Evolutionary conservation across 2,113 vertebrate species (phyloP), one percentile per base, ranked within the genome.

Genomic region (Hippocampus abdominalis): DNA sequence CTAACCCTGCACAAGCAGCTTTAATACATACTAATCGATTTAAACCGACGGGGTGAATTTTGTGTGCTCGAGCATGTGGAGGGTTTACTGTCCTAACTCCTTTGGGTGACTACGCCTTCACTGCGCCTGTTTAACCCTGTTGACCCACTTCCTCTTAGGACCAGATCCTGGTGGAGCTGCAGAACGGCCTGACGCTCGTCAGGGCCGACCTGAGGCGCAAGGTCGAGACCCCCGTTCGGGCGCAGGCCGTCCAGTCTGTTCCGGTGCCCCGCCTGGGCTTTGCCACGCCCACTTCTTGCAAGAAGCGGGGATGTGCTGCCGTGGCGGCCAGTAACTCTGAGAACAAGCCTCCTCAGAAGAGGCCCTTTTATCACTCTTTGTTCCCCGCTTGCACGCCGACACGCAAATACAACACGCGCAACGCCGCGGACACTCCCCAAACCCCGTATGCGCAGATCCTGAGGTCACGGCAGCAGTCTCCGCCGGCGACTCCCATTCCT

Each of bases 151-250:
- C 62, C 77, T 84, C 82, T 80, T 86, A 99, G 97, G 95, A 94
- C 86, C 96, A 98, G 84, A 94, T 95, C 18, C 81, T 98, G 80
- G 91, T 93, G 86, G 96, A 99, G 84, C 93, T 99, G 32, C 96
- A 98, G 82, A 98, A 95, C 27, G 93, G 93, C 77, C 91, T 98
- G 90, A 86, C 90, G 76, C 87, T 98, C 70, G 93, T 98, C 32
- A 98, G 96, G 86, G 89, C 95, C 32, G 95, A 97, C 72, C 84
- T 98, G 67, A 90, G 92, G 75, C 94, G 91, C 76, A 97, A 96
- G 80, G 94, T 90, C 0, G 88, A 94, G 54, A 92, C 90, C 68
- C 93, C 95, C 15, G 90, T 92, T 0, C 93, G 94, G 71, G 68
- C 64, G 1, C 80, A 84, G 66, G 15, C 60, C 1, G 12, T 2